phyloP scores from a whole-genome alignment of 2,797 vertebrate species.

The Channa striata region DNA sequence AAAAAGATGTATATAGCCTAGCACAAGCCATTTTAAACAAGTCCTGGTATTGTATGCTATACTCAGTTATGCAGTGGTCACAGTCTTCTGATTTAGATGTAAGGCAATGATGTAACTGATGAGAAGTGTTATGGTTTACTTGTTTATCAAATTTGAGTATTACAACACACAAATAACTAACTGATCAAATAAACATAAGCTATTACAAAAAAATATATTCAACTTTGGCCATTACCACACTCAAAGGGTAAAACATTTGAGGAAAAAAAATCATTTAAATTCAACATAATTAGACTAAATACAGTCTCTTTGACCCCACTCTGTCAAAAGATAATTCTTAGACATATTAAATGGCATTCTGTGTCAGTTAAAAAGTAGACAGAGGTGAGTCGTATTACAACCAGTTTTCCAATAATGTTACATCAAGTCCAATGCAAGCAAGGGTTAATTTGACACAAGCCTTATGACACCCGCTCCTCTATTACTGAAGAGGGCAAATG shows the following conservation, averaged over 20 bases:
- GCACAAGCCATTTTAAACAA: constrained; percentile 62
- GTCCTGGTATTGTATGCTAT: constrained; percentile 52
- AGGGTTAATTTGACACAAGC: constrained; percentile 62
- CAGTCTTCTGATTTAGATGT: constrained; percentile 57
- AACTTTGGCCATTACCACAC: constrained; percentile 80
- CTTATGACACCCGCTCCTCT: constrained; percentile 59
- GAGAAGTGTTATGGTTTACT: constrained; percentile 55
- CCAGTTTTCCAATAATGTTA: constrained; percentile 47
- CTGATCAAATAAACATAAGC: constrained; percentile 75
- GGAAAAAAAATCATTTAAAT: constrained; percentile 70
- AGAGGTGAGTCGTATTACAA: constrained; percentile 48
- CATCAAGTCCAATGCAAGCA: constrained; percentile 47
- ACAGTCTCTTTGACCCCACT: constrained; percentile 60
- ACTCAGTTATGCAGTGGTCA: constrained; percentile 61
- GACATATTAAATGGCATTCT: constrained; percentile 67
- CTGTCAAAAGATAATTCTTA: constrained; percentile 65
- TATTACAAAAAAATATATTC: constrained; percentile 82
- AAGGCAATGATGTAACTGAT: constrained; percentile 61
- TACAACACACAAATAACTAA: constrained; percentile 71
- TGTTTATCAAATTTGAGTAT: constrained; percentile 70
- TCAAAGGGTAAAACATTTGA: constrained; percentile 72
- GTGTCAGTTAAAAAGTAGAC: constrained; percentile 58
- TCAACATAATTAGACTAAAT: constrained; percentile 71
- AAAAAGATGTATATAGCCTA: constrained; percentile 46
- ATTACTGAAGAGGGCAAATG: constrained; percentile 61